These are phyloP conservation scores for Scrobipalpa costella DNA, from an alignment of 2,888 invertebrate species.

Conservation along the genomic window DNA sequence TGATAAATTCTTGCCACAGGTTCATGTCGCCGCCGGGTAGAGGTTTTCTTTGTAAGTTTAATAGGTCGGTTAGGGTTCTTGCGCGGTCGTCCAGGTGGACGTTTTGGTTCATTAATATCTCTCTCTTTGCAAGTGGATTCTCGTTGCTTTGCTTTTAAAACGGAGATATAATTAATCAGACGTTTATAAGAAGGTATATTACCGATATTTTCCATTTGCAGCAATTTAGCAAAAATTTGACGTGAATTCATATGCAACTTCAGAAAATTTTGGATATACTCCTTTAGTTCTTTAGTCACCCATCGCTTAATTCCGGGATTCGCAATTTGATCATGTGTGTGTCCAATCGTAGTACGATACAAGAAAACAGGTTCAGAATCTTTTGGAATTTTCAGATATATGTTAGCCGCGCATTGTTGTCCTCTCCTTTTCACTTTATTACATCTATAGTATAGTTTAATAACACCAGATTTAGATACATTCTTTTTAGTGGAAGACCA, in stretches of 20 bases:
- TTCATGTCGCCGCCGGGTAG: background rate
- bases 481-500: background rate
- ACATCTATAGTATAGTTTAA: background rate
- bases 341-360: background rate
- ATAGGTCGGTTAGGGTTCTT: background rate
- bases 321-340: background rate
- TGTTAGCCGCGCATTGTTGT: conserved; percentile 2
- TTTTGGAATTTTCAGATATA: background rate
- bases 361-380: background rate
- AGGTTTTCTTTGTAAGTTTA: background rate
- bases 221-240: background rate
- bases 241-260: conserved; percentile 12
- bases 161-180: background rate
- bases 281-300: background rate
- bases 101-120: background rate
- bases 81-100: background rate
- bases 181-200: background rate
- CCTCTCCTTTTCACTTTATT: conserved; percentile 5
- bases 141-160: background rate
- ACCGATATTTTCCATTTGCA: conserved; percentile 1
- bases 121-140: background rate
- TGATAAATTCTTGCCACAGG: background rate
- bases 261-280: background rate
- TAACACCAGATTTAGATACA: background rate
- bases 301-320: background rate